Percentiles rank a stretch among this genome's conserved stretches.
phyloP scores from a whole-genome alignment of 1,140 invertebrate species.

The Himalopsyche phryganea region DNA sequence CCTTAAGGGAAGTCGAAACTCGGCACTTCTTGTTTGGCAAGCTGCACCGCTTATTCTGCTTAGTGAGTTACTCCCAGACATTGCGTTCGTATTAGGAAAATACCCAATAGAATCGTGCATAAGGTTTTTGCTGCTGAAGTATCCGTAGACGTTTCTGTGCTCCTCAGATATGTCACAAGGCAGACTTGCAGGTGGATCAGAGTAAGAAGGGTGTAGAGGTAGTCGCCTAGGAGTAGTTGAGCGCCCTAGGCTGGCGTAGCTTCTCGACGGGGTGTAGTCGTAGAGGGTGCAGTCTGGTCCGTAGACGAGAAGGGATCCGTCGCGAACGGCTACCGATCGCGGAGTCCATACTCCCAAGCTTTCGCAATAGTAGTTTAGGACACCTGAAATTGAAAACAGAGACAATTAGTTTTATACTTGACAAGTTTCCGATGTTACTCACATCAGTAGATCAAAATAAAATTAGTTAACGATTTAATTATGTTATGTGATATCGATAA shows the following conservation, averaged over 20 bases:
- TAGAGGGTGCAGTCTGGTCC: slow-evolving; percentile 20
- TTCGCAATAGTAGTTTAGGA: slow-evolving; percentile 41
- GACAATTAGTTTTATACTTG: background rate
- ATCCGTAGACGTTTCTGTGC: background rate
- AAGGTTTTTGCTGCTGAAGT: background rate
- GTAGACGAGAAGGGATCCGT: slow-evolving; percentile 36
- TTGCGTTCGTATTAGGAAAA: background rate
- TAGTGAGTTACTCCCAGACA: slow-evolving; percentile 15
- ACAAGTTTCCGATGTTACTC: too few relatives aligned
- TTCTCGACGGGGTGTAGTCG: slow-evolving; percentile 14
- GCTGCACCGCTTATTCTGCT: slow-evolving; percentile 38
- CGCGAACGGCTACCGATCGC: slow-evolving; percentile 33
- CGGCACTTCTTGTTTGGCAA: slow-evolving; percentile 32
- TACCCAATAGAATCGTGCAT: background rate
- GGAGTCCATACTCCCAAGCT: slow-evolving; percentile 27
- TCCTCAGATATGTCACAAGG: background rate
- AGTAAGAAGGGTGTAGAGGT: slow-evolving; percentile 1
- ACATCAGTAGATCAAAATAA: too few relatives aligned
- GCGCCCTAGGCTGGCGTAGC: slow-evolving; percentile 32
- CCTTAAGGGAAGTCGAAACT: slow-evolving; percentile 44
- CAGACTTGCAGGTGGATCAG: slow-evolving; percentile 1
- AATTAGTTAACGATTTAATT: background rate
- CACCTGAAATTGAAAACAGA: slow-evolving; percentile 43
- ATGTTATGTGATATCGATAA: background rate
- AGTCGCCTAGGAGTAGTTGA: slow-evolving; percentile 7